These are phyloP conservation scores for Megalonaias nervosa DNA, from an alignment of 1,140 invertebrate genomes.

Conservation along the genomic window DNA sequence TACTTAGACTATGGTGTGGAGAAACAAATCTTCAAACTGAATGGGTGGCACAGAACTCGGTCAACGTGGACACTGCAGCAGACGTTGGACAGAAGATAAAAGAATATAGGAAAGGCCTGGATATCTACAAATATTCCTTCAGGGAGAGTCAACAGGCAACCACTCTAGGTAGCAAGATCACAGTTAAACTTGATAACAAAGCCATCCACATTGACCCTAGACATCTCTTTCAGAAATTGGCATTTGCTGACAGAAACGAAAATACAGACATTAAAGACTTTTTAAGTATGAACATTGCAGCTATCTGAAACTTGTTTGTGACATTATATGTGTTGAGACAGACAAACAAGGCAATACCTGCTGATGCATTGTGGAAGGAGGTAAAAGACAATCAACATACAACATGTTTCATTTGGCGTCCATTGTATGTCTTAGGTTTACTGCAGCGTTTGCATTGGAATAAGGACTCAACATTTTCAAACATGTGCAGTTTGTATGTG, in stretches of 20 bases:
- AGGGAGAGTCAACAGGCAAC: not conserved
- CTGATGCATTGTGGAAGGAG: constrained; percentile 4
- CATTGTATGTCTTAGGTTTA: no score
- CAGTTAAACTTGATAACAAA: constrained; percentile 11
- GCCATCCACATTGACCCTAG: not conserved
- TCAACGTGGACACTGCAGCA: not conserved
- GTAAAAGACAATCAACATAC: no score
- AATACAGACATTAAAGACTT: not conserved
- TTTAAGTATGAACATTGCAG: constrained; percentile 16
- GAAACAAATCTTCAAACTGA: constrained; percentile 12
- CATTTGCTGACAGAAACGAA: not conserved
- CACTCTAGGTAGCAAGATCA: not conserved
- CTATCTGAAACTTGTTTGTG: constrained; percentile 22
- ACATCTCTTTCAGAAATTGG: constrained; percentile 22
- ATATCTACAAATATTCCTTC: not conserved
- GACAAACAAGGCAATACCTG: constrained; percentile 6
- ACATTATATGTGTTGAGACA: not conserved
- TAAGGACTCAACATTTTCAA: no score
- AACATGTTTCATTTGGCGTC: no score
- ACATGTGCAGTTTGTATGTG: no score
- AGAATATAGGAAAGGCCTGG: not conserved
- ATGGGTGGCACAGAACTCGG: not conserved
- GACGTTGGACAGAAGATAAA: not conserved
- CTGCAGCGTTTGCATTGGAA: no score
- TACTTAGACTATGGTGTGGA: not conserved